Conservation (phyloP, 2,888 invertebrate genomes). For the Brassicogethes aeneus region DNA sequence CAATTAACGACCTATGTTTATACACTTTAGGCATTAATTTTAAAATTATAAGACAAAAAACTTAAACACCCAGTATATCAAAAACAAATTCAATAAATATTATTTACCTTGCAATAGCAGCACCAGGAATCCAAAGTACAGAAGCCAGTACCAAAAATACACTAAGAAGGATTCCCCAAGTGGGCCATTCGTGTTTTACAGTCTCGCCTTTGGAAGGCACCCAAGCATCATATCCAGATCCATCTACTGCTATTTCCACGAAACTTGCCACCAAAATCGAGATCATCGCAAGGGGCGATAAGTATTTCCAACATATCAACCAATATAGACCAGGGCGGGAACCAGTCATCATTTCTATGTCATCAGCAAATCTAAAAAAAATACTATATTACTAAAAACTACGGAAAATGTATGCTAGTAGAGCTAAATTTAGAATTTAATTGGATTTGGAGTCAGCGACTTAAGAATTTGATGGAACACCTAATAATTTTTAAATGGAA, state of each 20-base stretch:
- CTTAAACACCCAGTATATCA: no score
- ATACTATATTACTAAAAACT: not conserved
- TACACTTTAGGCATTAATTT: no score
- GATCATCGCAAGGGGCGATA: conserved; percentile 83
- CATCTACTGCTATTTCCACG: conserved; percentile 67
- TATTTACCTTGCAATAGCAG: conserved; percentile 68
- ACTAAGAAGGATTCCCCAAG: conserved; percentile 73
- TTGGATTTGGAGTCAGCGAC: conserved; percentile 3
- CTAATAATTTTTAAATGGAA: no score
- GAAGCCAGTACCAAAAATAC: conserved; percentile 66
- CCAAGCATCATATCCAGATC: conserved; percentile 84
- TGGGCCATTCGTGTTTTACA: conserved; percentile 74
- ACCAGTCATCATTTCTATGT: conserved; percentile 93
- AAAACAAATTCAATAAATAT: not conserved
- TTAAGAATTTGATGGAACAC: no score
- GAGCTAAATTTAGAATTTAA: conserved; percentile 1
- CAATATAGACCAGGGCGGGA: conserved; percentile 80
- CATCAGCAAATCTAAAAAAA: conserved; percentile 71
- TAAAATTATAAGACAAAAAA: no score
- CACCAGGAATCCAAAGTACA: conserved; percentile 78
- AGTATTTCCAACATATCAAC: conserved; percentile 91
- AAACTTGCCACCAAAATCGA: conserved; percentile 78
- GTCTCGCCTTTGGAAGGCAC: conserved; percentile 62
- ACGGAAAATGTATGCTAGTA: not conserved
- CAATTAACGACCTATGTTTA: no score